Base-by-base conservation (phyloP, 2,888 invertebrate genomes). In the Tillus elongatus region DNA sequence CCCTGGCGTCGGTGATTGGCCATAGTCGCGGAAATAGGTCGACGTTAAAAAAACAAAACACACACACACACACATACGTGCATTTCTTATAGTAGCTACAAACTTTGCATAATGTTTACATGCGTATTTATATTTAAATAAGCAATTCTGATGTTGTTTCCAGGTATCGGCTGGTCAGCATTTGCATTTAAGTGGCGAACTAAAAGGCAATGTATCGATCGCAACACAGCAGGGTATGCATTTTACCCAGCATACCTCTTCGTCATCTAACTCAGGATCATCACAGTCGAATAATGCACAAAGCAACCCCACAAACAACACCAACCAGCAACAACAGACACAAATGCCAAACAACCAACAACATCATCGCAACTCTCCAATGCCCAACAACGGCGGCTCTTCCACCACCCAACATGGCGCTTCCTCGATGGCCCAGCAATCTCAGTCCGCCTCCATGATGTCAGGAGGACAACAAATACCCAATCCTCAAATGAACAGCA, bases 161-260 rank as follows among this genome's bases (percentile, higher is more conserved):
- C 63, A 88, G 87, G 87, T 88, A 51, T 85, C 86, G 2, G 84
- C 87, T 51, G 88, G 87, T 15, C 90, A 90, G 65, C 87, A 86
- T 58, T 77, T 87, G 73, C 81, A 83, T 64, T 72, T 85, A 51
- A 78, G 77, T 53, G 77, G 82, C 47, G 80, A 79, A 48, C 69
- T 80, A 50, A 79, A 79, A 57, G 75, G 77, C 52, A 80, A 78
- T 42, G 82, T 86, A 34, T 82, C 84, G 2, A 82, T 86, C 39
- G 85, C 85, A n/a, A 79, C 85, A 15, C 86, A 87, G 61, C 87
- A 87, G 63, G 84, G 85, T 51, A 81, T 87, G 73, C 86, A 83
- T 68, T 79, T 79, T 57, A 69, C 58, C 49, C 70, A 71, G 47
- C 69, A 68, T 39, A 62, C 64, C 9, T 35, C 47, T 3, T 34